Conservation (phyloP, 1,140 invertebrate species). For the Panagrolaimus sp. region DNA sequence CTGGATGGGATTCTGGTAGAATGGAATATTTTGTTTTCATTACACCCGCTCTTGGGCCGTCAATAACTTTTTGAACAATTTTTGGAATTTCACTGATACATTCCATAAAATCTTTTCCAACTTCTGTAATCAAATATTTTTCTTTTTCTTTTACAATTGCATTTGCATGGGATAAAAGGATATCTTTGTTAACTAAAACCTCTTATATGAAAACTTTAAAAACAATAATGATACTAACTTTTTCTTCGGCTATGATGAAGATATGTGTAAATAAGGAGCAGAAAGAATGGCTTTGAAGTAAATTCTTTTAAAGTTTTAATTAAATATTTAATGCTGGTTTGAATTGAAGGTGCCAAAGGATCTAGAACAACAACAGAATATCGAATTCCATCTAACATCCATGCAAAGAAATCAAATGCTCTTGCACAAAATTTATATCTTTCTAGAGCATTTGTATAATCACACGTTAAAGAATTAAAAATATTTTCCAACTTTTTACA, state of each 20-base stretch:
- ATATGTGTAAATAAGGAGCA: slow-evolving; percentile 5
- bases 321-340: background rate
- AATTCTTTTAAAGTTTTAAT: background rate
- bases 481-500: too few species aligned
- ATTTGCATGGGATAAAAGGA: background rate
- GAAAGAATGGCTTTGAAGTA: background rate
- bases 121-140: background rate
- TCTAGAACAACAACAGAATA: background rate
- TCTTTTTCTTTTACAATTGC: background rate
- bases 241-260: background rate
- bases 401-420: slow-evolving; percentile 9
- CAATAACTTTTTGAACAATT: background rate
- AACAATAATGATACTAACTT: background rate
- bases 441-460: background rate
- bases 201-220: background rate
- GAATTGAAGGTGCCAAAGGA: background rate
- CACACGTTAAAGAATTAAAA: background rate
- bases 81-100: background rate
- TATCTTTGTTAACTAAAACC: background rate
- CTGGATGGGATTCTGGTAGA: background rate
- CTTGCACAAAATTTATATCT: background rate
- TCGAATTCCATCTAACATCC: background rate
- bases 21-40: background rate
- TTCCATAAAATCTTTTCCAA: background rate
- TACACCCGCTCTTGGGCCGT: background rate